Conservation (phyloP, 1,140 invertebrate species). For the Myzus persicae region DNA sequence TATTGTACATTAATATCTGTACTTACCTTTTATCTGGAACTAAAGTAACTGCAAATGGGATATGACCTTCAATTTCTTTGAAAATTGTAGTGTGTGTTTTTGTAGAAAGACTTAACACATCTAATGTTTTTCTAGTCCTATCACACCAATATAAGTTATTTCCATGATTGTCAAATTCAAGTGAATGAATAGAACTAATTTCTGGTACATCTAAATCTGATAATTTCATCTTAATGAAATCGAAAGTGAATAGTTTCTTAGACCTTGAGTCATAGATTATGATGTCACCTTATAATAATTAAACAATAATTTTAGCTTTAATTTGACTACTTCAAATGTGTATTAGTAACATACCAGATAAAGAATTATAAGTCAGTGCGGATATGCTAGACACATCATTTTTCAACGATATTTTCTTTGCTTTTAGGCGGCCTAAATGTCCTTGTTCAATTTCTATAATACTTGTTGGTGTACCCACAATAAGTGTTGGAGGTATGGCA, state of each 20-base stretch:
- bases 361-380: conserved; percentile 63
- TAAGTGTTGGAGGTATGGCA: conserved; percentile 53
- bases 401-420: conserved; percentile 60
- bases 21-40: conserved; percentile 72
- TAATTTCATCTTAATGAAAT: conserved; percentile 64
- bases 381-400: conserved; percentile 59
- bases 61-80: conserved; percentile 67
- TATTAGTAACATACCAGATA: conserved; percentile 61
- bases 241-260: conserved; percentile 63
- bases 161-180: conserved; percentile 74
- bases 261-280: conserved; percentile 62
- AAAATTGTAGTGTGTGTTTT: conserved; percentile 68
- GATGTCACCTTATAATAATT: conserved; percentile 60
- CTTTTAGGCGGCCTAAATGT: conserved; percentile 64
- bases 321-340: background rate
- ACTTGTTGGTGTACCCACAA: conserved; percentile 62
- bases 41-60: conserved; percentile 71
- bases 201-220: conserved; percentile 65
- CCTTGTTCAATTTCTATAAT: conserved; percentile 65
- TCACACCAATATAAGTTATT: conserved; percentile 76
- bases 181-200: conserved; percentile 69
- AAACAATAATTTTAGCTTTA: background rate
- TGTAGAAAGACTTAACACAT: conserved; percentile 69
- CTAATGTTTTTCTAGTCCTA: conserved; percentile 68
- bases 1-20: background rate